Evolutionary conservation across 2,113 vertebrate species (phyloP).

Genomic region (Myocastor coypus): DNA sequence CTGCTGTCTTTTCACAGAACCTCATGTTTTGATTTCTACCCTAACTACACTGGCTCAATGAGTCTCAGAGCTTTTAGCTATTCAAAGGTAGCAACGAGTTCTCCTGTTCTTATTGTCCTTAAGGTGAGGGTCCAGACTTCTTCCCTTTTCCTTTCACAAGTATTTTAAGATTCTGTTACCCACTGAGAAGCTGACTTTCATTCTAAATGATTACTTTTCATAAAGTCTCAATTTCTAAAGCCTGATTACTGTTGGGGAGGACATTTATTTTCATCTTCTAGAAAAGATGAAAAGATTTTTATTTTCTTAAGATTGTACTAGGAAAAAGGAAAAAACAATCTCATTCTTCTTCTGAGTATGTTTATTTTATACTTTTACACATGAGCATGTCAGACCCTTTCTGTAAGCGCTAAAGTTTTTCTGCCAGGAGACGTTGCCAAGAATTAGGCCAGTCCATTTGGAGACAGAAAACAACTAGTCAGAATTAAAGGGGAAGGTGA

Average conservation of each 20-base stretch:
- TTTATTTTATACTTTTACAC: slow-evolving; percentile 53
- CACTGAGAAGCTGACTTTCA: slow-evolving; percentile 51
- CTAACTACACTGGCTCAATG: neutral
- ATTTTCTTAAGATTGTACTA: neutral
- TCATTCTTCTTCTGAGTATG: neutral
- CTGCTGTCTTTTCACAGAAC: slow-evolving; percentile 7
- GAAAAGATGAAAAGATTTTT: slow-evolving; percentile 8
- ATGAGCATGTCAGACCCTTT: neutral
- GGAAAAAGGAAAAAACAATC: slow-evolving; percentile 34
- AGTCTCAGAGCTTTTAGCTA: slow-evolving; percentile 15
- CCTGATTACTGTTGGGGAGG: slow-evolving; percentile 9
- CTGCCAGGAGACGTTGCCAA: neutral
- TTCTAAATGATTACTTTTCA: slow-evolving; percentile 34
- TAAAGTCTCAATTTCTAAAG: slow-evolving; percentile 51
- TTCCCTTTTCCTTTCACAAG: slow-evolving; percentile 55
- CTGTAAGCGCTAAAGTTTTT: slow-evolving; percentile 18
- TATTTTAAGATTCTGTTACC: slow-evolving; percentile 59
- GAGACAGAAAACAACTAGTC: slow-evolving; percentile 50
- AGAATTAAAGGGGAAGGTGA: slow-evolving; percentile 54
- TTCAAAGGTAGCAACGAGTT: slow-evolving; percentile 21
- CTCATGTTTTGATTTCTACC: slow-evolving; percentile 22
- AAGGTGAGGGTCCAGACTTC: neutral
- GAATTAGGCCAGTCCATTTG: slow-evolving; percentile 53
- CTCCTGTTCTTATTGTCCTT: slow-evolving; percentile 9
- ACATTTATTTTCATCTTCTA: slow-evolving; percentile 42